Evolutionary conservation across 2,797 vertebrate species (phyloP).

Genomic region (Knipowitschia caucasica): DNA sequence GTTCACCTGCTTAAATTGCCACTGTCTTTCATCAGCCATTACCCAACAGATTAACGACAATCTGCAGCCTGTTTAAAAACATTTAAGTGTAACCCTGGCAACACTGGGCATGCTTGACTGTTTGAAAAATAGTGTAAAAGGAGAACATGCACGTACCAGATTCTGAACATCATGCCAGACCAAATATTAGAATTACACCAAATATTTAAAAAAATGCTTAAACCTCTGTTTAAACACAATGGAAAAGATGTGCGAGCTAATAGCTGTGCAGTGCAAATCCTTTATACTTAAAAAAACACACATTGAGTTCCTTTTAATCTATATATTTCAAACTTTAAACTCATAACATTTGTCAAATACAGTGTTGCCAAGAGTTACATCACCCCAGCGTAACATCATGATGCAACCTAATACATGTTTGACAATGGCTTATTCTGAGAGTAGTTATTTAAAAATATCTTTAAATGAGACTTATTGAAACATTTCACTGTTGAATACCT

Average conservation of each 20-base stretch:
- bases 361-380: slow-evolving; percentile 74
- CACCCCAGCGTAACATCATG: slow-evolving; percentile 60
- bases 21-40: slow-evolving; percentile 7
- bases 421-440: slow-evolving; percentile 19
- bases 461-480: not conserved
- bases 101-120: not conserved
- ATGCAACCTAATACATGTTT: slow-evolving; percentile 59
- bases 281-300: too few relatives aligned
- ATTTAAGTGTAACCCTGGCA: slow-evolving; percentile 10
- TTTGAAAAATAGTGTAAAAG: not conserved
- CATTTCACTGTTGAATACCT: slow-evolving; percentile 77
- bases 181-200: too few relatives aligned
- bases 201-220: too few relatives aligned
- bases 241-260: too few relatives aligned
- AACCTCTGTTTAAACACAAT: too few relatives aligned
- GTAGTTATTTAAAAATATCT: not conserved
- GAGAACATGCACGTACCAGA: too few relatives aligned
- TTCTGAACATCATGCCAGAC: too few relatives aligned
- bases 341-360: slow-evolving; percentile 60
- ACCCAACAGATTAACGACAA: slow-evolving; percentile 8
- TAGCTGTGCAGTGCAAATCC: too few relatives aligned
- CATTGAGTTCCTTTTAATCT: too few relatives aligned
- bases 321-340: slow-evolving; percentile 39
- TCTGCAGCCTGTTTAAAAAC: slow-evolving; percentile 12
- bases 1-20: slow-evolving; percentile 12